Evolutionary conservation across 2,888 invertebrate genomes (phyloP).

Genomic region (Drosophila pegasa): DNA sequence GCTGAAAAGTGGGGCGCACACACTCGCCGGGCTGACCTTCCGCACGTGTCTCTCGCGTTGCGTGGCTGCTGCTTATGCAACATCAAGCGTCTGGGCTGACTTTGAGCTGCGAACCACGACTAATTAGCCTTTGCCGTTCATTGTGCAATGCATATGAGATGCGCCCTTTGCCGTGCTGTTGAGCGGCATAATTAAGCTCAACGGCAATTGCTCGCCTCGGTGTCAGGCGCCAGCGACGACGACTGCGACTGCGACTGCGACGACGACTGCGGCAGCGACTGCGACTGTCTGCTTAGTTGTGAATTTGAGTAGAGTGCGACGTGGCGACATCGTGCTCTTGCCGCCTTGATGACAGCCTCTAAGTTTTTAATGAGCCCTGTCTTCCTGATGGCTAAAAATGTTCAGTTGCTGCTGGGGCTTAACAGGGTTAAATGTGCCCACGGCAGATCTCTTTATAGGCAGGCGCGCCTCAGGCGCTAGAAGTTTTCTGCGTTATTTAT

Average conservation of each 20-base stretch:
- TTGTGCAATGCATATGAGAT: slow-evolving; percentile 49
- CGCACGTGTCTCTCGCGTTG: slow-evolving; percentile 18
- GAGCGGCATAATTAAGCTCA: slow-evolving; percentile 70
- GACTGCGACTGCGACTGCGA: too few species aligned
- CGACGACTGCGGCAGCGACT: neutral
- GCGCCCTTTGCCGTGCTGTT: slow-evolving; percentile 17
- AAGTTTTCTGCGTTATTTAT: slow-evolving; percentile 67
- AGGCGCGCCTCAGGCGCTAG: slow-evolving; percentile 18
- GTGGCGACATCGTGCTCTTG: slow-evolving; percentile 27
- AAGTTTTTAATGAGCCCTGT: slow-evolving; percentile 72
- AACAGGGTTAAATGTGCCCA: slow-evolving; percentile 63
- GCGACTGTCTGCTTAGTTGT: slow-evolving; percentile 23
- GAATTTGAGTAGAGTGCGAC: slow-evolving; percentile 29
- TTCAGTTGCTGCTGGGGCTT: slow-evolving; percentile 53
- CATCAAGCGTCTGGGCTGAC: slow-evolving; percentile 33
- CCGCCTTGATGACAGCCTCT: slow-evolving; percentile 63
- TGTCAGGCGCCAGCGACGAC: neutral
- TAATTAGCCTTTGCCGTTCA: slow-evolving; percentile 70
- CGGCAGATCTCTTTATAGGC: slow-evolving; percentile 29
- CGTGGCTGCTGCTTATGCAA: neutral
- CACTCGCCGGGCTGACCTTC: slow-evolving; percentile 37
- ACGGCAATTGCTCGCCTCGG: slow-evolving; percentile 27
- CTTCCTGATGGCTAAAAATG: slow-evolving; percentile 60
- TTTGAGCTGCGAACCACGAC: slow-evolving; percentile 71
- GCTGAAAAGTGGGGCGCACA: slow-evolving; percentile 31